Evolutionary conservation across 2,888 invertebrate species (phyloP), one percentile per base, ranked within the genome.

Genomic region (Chironomus tentans): DNA sequence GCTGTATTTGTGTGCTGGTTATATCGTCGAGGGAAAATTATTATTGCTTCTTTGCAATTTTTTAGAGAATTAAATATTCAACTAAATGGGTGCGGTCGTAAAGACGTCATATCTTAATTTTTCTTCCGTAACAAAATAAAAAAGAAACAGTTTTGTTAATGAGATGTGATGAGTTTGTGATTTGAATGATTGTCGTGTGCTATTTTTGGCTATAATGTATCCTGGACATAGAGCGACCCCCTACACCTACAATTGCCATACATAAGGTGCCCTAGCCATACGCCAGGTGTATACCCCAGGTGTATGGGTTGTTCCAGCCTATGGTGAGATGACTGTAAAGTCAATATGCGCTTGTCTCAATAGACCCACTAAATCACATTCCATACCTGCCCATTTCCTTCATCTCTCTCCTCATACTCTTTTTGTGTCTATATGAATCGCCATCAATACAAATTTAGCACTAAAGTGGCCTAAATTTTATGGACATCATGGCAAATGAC

Each of bases 401-500:
- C 38, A 38, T 38, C 38, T 7, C 38, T 38, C 10, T 38, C 10
- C 2, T 38, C 38, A 38, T 38, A 38, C 38, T 10, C 2, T 38
- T 38, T 38, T 7, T 38, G 38, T 38, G 38, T 10, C 38, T 38
- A 38, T 38, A 38, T 38, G 38, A 38, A 38, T 38, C 15, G 46
- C 21, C 68, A 38, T 68, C 38, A 38, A 68, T 38, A 15, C 28
- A 18, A 71, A 71, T 71, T 69, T 71, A 56, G 71, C 71, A n/a
- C 28, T 71, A 22, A 56, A 50, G 47, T 71, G 71, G 15, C 71
- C 71, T 71, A 71, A 71, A 71, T 71, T 56, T 71, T n/a, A n/a
- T 24, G 7, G 65, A 21, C 65, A 21, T 65, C 65, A 56, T 56
- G 15, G 18, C 7, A 56, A 56, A 18, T 18, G 18, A 7, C 56